These are phyloP conservation scores for Eupithecia abbreviata DNA, from an alignment of 2,888 invertebrate genomes.

Conservation along the genomic window DNA sequence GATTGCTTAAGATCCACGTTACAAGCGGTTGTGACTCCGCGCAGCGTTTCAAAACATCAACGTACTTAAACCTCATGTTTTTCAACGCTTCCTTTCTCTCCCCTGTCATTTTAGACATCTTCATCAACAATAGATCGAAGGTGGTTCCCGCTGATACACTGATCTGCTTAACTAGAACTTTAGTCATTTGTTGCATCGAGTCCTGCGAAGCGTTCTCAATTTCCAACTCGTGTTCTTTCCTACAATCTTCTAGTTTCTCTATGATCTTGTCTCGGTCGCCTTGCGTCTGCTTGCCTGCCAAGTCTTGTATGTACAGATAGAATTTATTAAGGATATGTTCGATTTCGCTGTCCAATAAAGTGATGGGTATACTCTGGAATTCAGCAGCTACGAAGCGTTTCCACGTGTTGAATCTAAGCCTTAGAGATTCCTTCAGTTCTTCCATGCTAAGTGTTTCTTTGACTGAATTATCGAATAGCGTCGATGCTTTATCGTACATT, in stretches of 20 bases:
- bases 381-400: conserved; percentile 68
- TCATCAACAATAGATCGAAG: conserved; percentile 72
- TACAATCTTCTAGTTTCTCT: conserved; percentile 66
- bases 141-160: conserved; percentile 68
- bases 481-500: conserved; percentile 67
- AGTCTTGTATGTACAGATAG: conserved; percentile 69
- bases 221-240: conserved; percentile 48
- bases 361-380: conserved; percentile 69
- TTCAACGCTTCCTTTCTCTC: conserved; percentile 68
- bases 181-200: conserved; percentile 65
- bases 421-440: conserved; percentile 66
- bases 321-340: conserved; percentile 72
- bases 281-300: conserved; percentile 61
- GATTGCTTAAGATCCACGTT: conserved; percentile 68
- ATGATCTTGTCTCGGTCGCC: conserved; percentile 63
- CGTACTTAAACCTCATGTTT: conserved; percentile 71
- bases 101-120: conserved; percentile 65
- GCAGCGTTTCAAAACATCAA: conserved; percentile 68
- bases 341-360: conserved; percentile 69
- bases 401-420: conserved; percentile 69
- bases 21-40: conserved; percentile 67
- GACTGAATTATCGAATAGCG: conserved; percentile 69
- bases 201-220: conserved; percentile 62
- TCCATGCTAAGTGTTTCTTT: conserved; percentile 73
- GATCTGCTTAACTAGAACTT: conserved; percentile 58